Conservation (phyloP, 2,113 vertebrate genomes). For the Salvelinus fontinalis region DNA sequence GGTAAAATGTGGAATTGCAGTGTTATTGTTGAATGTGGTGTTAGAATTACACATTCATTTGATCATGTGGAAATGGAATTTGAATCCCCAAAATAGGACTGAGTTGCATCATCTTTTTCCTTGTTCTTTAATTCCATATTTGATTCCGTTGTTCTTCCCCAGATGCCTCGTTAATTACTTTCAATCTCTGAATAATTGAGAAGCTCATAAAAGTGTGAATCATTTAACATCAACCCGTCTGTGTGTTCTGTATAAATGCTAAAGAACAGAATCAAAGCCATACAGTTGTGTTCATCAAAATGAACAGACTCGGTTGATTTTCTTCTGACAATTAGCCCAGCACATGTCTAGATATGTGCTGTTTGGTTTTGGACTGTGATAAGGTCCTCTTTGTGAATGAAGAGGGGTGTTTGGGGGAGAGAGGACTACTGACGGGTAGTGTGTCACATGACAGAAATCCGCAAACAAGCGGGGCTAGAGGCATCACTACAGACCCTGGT, state of each 20-base stretch:
- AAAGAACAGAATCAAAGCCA: conserved; percentile 11
- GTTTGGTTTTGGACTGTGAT: background rate
- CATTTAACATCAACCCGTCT: conserved; percentile 44
- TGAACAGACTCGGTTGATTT: background rate
- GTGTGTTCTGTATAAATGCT: background rate
- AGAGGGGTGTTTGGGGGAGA: conserved; percentile 7
- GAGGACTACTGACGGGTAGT: background rate
- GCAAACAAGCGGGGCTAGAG: background rate
- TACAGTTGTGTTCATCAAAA: conserved; percentile 8
- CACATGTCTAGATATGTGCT: too few species aligned
- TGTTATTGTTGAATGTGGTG: background rate
- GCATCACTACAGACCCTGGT: too few species aligned
- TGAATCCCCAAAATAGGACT: background rate
- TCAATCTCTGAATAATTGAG: conserved; percentile 66
- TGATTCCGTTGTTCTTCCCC: conserved; percentile 44
- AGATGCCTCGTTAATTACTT: conserved; percentile 64
- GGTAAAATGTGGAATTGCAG: too few species aligned
- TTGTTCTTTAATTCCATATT: conserved; percentile 16
- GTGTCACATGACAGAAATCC: background rate
- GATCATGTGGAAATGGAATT: conserved; percentile 21
- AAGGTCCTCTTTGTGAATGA: background rate
- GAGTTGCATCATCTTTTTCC: conserved; percentile 3
- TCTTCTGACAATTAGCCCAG: background rate
- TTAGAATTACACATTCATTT: conserved; percentile 4
- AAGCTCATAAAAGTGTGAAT: conserved; percentile 60